Conservation (phyloP, 2,888 invertebrate genomes). For the Sesia bembeciformis region DNA sequence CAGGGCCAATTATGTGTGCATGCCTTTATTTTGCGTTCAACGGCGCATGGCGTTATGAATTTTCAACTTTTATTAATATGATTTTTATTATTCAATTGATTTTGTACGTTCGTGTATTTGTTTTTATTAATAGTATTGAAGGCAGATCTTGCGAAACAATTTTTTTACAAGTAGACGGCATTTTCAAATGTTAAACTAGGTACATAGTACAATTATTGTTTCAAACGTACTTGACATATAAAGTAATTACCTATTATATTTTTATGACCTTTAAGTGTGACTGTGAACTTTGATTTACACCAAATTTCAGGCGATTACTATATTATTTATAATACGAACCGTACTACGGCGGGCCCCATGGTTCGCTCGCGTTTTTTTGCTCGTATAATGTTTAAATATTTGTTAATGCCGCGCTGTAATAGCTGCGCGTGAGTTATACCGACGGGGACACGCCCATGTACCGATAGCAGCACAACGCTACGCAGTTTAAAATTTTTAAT, state of each 20-base stretch:
- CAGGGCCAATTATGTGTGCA: slow-evolving; percentile 61
- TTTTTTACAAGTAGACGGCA: too few species aligned
- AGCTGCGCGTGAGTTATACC: slow-evolving; percentile 5
- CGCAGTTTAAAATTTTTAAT: not conserved
- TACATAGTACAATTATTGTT: too few species aligned
- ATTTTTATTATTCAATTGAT: slow-evolving; percentile 5
- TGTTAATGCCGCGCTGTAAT: slow-evolving; percentile 47
- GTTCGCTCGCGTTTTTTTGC: too few species aligned
- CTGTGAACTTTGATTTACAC: too few species aligned
- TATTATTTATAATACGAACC: too few species aligned
- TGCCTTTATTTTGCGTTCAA: slow-evolving; percentile 50
- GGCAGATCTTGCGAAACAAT: too few species aligned
- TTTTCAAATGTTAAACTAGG: too few species aligned
- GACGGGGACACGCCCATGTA: slow-evolving; percentile 31
- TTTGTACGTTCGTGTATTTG: not conserved
- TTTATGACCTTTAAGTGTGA: too few species aligned
- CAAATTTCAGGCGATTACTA: too few species aligned
- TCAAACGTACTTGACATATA: too few species aligned
- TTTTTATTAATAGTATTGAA: not conserved
- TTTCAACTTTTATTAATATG: slow-evolving; percentile 28
- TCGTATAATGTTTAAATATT: slow-evolving; percentile 54
- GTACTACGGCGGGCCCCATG: too few species aligned
- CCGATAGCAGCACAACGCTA: slow-evolving; percentile 4
- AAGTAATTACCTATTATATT: too few species aligned
- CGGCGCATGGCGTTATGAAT: not conserved